Conservation (phyloP, 1,140 invertebrate species). For the Mamestra configurata region DNA sequence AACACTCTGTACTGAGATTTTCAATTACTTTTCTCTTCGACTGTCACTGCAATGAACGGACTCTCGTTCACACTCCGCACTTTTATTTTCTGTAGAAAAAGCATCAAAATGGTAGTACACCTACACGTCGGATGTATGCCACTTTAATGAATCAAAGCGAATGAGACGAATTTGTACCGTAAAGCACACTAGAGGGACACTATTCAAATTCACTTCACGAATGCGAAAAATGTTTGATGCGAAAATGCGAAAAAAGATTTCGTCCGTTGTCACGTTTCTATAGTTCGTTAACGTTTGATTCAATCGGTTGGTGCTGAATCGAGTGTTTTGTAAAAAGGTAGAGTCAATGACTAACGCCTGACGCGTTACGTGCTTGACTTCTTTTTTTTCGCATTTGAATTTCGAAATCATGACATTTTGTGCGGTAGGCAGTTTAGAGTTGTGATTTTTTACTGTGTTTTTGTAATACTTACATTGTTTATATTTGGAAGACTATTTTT, state of each 20-base stretch:
- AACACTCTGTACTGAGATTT: slow-evolving; percentile 10
- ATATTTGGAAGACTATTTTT: neutral
- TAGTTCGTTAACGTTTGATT: slow-evolving; percentile 54
- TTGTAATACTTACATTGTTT: neutral
- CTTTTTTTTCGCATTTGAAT: neutral
- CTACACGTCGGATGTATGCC: neutral
- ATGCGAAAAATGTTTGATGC: slow-evolving; percentile 52
- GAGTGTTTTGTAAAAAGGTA: slow-evolving; percentile 48
- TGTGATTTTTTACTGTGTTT: neutral
- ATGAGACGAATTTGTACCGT: slow-evolving; percentile 27
- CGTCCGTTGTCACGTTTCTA: slow-evolving; percentile 46
- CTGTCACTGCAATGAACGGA: slow-evolving; percentile 3
- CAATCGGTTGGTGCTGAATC: slow-evolving; percentile 48
- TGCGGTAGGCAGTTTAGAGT: neutral
- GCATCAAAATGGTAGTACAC: neutral
- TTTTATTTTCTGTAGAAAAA: slow-evolving; percentile 2
- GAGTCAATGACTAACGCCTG: slow-evolving; percentile 44
- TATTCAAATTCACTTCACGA: slow-evolving; percentile 51
- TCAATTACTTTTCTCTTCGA: slow-evolving; percentile 18
- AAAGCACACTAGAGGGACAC: slow-evolving; percentile 24
- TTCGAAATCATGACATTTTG: neutral
- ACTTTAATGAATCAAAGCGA: slow-evolving; percentile 45
- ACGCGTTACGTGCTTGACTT: slow-evolving; percentile 13
- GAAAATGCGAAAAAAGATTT: slow-evolving; percentile 48
- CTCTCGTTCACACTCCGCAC: neutral